Percentiles rank a stretch among this genome's conserved stretches.
These are phyloP conservation scores for Spinus pinus DNA, from an alignment of 2,797 vertebrate genomes.

Conservation along the genomic window DNA sequence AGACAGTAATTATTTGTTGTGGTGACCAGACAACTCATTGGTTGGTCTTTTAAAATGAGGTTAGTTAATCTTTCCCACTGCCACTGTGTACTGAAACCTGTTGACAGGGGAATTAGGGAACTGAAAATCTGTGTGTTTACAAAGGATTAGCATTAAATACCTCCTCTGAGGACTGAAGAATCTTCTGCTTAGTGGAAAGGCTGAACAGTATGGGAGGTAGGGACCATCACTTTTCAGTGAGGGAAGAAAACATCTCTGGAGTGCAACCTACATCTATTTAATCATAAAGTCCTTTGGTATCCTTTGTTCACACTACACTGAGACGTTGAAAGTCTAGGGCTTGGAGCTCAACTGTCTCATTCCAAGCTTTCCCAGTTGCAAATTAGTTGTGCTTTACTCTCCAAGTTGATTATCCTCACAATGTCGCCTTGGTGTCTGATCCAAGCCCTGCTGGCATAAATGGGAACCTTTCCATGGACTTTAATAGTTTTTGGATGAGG, in stretches of 20 bases:
- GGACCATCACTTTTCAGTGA: background rate
- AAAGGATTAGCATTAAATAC: background rate
- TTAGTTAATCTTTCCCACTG: background rate
- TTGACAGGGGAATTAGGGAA: background rate
- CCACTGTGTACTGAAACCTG: background rate
- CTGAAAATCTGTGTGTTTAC: background rate
- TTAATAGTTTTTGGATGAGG: slow-evolving; percentile 40
- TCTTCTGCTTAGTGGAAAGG: background rate
- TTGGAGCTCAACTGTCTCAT: background rate
- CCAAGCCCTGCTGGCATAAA: background rate
- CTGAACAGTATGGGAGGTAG: background rate
- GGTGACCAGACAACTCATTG: background rate
- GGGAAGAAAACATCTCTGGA: background rate
- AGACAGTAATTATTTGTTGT: background rate
- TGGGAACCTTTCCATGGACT: slow-evolving; percentile 28
- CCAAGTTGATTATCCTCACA: background rate
- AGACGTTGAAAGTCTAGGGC: background rate
- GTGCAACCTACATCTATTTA: background rate
- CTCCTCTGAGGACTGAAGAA: background rate
- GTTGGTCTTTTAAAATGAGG: background rate
- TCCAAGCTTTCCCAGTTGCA: background rate
- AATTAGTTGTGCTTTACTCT: slow-evolving; percentile 32
- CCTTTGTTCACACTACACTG: background rate
- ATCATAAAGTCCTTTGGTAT: background rate
- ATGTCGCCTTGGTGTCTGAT: background rate